Percentiles rank a stretch among this genome's conserved stretches.
phyloP scores from a whole-genome alignment of 23 tunicate genomes.

The Oikopleura vanhoeffeni region DNA sequence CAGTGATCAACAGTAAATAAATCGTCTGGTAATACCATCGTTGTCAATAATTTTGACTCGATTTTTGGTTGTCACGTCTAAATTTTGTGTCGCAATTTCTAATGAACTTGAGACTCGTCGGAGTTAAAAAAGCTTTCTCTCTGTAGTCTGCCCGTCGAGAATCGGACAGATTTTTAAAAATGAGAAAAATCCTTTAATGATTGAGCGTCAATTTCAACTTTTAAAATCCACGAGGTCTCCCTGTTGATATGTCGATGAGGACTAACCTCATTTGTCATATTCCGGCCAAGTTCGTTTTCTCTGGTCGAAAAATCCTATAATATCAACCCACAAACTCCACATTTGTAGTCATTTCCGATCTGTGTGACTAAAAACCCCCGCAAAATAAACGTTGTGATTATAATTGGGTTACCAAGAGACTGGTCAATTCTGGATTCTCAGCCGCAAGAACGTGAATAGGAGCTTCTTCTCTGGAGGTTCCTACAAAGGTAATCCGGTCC shows the following conservation, averaged over 20 bases:
- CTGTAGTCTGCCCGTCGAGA: not conserved
- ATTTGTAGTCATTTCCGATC: slow-evolving; percentile 21
- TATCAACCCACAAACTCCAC: slow-evolving; percentile 39
- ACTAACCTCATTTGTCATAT: not conserved
- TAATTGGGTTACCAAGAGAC: slow-evolving; percentile 16
- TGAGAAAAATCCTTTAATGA: slow-evolving; percentile 35
- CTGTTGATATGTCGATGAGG: not conserved
- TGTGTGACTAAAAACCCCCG: slow-evolving; percentile 35
- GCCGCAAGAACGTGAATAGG: not conserved
- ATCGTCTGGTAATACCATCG: slow-evolving; percentile 19
- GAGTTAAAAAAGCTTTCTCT: not conserved
- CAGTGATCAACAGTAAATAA: slow-evolving; percentile 32
- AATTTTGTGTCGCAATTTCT: too few species aligned
- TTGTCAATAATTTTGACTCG: not conserved
- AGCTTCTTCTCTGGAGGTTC: slow-evolving; percentile 29
- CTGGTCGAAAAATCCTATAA: slow-evolving; percentile 15
- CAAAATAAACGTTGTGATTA: slow-evolving; percentile 31
- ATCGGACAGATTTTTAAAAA: slow-evolving; percentile 33
- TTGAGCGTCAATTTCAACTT: slow-evolving; percentile 41
- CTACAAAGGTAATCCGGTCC: slow-evolving; percentile 33
- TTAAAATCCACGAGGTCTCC: slow-evolving; percentile 16
- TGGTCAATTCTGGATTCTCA: not conserved
- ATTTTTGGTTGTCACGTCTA: not conserved
- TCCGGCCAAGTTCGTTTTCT: slow-evolving; percentile 36
- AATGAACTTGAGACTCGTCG: not conserved